Evolutionary conservation across 2,113 vertebrate species (phyloP).

Genomic region (Heterochromis multidens): DNA sequence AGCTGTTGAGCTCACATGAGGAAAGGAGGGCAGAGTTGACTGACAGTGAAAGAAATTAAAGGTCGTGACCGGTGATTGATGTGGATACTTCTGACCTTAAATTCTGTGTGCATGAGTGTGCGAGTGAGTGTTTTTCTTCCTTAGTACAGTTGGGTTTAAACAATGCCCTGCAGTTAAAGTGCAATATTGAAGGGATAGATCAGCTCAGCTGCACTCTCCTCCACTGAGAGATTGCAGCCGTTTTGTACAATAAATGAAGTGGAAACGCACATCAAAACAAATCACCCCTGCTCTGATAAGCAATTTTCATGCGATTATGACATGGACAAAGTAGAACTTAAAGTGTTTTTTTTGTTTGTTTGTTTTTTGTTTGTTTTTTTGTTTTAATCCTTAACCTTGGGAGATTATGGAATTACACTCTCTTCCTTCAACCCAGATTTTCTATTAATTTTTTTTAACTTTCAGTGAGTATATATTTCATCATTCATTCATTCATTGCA

Average conservation of each 20-base stretch:
- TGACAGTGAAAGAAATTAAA: conserved; percentile 42
- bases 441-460: background rate
- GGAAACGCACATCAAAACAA: conserved; percentile 6
- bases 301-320: conserved; percentile 19
- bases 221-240: background rate
- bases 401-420: background rate
- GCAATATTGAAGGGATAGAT: conserved; percentile 45
- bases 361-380: too few relatives aligned
- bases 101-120: background rate
- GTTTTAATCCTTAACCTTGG: too few relatives aligned
- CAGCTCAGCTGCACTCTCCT: conserved; percentile 24
- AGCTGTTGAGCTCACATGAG: conserved; percentile 45
- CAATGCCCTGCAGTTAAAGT: conserved; percentile 38
- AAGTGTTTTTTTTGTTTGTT: background rate
- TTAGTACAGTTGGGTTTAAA: conserved; percentile 7
- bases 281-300: background rate
- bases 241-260: conserved; percentile 52
- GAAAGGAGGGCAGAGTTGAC: conserved; percentile 48
- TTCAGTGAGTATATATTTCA: background rate
- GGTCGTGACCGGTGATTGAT: background rate
- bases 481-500: too few relatives aligned
- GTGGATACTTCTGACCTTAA: conserved; percentile 42
- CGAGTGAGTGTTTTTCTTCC: background rate
- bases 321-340: background rate
- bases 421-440: background rate